phyloP scores from a whole-genome alignment of 2,888 invertebrate genomes.

The Agrilus mali region DNA sequence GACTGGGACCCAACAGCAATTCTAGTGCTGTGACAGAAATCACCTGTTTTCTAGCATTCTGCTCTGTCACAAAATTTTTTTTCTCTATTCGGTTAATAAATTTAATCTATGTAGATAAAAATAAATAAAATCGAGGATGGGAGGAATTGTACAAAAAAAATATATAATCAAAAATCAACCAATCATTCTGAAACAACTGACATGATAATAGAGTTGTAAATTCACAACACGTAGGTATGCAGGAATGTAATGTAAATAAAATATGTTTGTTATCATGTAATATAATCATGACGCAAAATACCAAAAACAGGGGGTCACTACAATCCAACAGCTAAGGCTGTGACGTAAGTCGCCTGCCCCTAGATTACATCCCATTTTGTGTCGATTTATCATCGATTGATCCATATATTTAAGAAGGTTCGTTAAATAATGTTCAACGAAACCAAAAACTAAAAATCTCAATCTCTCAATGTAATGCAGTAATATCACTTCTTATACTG shows the following conservation, averaged over 20 bases:
- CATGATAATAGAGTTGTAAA: too few relatives aligned
- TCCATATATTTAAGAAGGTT: background rate
- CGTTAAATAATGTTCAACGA: too few relatives aligned
- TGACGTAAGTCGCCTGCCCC: conserved; percentile 20
- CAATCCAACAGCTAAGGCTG: conserved; percentile 21
- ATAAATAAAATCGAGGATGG: background rate
- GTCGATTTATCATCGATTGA: too few relatives aligned
- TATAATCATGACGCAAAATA: conserved; percentile 6
- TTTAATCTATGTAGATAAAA: background rate
- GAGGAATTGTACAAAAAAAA: background rate
- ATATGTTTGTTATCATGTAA: background rate
- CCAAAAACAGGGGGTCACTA: conserved; percentile 18
- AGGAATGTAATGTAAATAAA: too few relatives aligned
- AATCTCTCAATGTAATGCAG: too few relatives aligned
- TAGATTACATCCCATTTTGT: conserved; percentile 13
- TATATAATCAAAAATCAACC: too few relatives aligned
- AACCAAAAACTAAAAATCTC: conserved; percentile 4
- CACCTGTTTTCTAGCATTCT: conserved; percentile 24
- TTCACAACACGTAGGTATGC: background rate
- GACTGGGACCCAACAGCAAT: conserved; percentile 44
- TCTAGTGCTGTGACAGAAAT: conserved; percentile 27
- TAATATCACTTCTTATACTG: too few relatives aligned
- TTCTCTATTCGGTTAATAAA: background rate
- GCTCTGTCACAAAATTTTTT: conserved; percentile 5
- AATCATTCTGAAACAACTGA: too few relatives aligned